These are phyloP conservation scores for Hipposideros armiger DNA, from an alignment of 2,113 vertebrate species.

Conservation along the genomic window DNA sequence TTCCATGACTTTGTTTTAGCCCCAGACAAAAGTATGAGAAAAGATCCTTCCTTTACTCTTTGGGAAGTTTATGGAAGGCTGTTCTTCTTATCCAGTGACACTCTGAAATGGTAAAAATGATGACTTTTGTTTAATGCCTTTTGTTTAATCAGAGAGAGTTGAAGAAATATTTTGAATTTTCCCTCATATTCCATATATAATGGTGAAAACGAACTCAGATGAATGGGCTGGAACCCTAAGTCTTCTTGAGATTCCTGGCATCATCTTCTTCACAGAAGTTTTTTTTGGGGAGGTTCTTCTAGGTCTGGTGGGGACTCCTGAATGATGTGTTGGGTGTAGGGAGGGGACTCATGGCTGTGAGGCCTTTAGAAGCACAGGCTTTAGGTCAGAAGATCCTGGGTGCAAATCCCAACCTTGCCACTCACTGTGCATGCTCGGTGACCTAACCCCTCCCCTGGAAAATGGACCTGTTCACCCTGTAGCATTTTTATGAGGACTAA, in stretches of 20 bases:
- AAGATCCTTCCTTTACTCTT: background rate
- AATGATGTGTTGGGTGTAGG: too few species aligned
- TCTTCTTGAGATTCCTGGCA: background rate
- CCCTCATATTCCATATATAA: background rate
- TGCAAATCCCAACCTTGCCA: too few species aligned
- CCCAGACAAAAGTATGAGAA: background rate
- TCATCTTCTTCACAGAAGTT: background rate
- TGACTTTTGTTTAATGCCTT: background rate
- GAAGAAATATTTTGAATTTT: slow-evolving; percentile 3
- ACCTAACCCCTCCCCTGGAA: background rate
- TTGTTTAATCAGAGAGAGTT: slow-evolving; percentile 4
- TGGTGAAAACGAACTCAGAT: background rate
- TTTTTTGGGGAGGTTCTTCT: background rate
- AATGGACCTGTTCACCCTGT: background rate
- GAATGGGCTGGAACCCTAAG: background rate
- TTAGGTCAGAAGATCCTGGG: background rate
- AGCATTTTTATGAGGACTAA: background rate
- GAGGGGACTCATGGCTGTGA: background rate
- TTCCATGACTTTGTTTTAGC: background rate
- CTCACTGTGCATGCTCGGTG: fast-evolving
- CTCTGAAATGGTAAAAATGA: background rate
- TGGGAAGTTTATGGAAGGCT: background rate
- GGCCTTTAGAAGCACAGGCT: background rate
- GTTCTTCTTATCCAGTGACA: background rate
- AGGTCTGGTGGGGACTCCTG: too few species aligned